A percentile compares a stretch with the other conserved stretches of the same genome.
Conservation (phyloP, 2,113 vertebrate genomes). For the Ceyx margarethae region DNA sequence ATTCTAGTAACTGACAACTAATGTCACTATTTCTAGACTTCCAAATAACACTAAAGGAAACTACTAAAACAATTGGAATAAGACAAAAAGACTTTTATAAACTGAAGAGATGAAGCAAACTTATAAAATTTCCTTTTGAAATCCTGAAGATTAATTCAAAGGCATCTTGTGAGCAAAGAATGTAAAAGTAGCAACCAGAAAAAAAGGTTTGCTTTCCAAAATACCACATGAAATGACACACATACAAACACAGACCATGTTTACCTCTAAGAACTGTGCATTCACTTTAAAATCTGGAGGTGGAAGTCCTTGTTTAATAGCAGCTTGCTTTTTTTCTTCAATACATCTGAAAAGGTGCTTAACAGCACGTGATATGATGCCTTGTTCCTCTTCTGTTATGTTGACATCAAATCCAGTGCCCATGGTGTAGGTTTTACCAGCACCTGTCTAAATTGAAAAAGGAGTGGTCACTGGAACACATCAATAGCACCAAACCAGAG, state of each 20-base stretch:
- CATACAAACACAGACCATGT: background rate
- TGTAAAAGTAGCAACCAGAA: background rate
- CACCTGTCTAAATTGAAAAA: constrained; percentile 84
- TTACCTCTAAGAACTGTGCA: constrained; percentile 95
- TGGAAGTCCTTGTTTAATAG: constrained; percentile 86
- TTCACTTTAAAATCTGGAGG: constrained; percentile 98
- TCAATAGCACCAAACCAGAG: background rate
- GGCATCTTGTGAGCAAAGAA: background rate
- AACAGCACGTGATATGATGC: constrained; percentile 94
- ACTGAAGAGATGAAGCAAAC: background rate
- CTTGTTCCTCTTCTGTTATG: constrained; percentile 89
- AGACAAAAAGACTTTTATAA: background rate
- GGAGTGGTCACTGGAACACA: background rate
- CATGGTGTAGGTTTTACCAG: constrained; percentile 98
- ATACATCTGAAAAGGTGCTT: constrained; percentile 92
- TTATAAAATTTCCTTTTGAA: background rate
- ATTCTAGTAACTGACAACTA: background rate
- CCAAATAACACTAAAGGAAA: background rate
- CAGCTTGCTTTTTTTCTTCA: constrained; percentile 84
- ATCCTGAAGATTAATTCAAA: background rate
- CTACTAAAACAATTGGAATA: background rate
- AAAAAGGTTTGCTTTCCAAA: background rate
- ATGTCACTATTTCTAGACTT: background rate
- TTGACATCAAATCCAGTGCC: constrained; percentile 96
- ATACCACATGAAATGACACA: background rate